Base-by-base conservation (phyloP, 2,113 vertebrate species). In the Vanacampus margaritifer region DNA sequence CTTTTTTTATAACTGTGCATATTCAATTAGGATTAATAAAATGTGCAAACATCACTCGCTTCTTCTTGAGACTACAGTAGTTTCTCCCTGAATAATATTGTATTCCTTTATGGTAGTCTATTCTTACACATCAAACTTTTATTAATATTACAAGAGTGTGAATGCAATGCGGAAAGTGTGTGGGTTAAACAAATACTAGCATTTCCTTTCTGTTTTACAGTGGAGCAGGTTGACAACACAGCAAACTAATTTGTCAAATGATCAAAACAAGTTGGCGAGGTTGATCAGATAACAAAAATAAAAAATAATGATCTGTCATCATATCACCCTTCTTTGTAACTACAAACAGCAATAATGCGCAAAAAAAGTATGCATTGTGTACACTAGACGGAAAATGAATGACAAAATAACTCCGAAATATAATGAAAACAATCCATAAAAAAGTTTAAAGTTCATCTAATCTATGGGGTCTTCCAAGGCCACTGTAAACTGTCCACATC, bases 401-500 rank as follows among this genome's bases (percentile, higher is more conserved):
- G 0, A 54, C 24, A 24, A 3, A n/a, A 24, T 2, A 24, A 53
- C 9, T 53, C 9, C 2, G 21, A 7, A n/a, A 51, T 46, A 68
- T 13, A 21, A 9, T 43, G 69, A 72, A 62, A 37, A 61, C 16
- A 70, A 59, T 16, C 16, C 1, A 14, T 2, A 13, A 28, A 57
- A 57, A 17, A 11, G 36, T 10, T 35, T 11, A 36, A 59, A 19
- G 57, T 7, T 61, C 5, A 56, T 56, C 13, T 28, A 56, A 56
- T 41, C 11, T n/a, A 74, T 14, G 32, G 19, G 48, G 12, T 45
- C 75, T 65, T 68, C 50, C 79, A 83, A 80, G 81, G 86, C 24
- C 76, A 63, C 1, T 26, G 26, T 3, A 50, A 60, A 46, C 58
- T 74, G 23, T 72, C 74, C 80, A 83, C 68, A 83, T 84, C 74